Percentiles rank a stretch among this genome's conserved stretches.
phyloP scores from a whole-genome alignment of 1,140 invertebrate genomes.

The Pogonomyrmex barbatus region DNA sequence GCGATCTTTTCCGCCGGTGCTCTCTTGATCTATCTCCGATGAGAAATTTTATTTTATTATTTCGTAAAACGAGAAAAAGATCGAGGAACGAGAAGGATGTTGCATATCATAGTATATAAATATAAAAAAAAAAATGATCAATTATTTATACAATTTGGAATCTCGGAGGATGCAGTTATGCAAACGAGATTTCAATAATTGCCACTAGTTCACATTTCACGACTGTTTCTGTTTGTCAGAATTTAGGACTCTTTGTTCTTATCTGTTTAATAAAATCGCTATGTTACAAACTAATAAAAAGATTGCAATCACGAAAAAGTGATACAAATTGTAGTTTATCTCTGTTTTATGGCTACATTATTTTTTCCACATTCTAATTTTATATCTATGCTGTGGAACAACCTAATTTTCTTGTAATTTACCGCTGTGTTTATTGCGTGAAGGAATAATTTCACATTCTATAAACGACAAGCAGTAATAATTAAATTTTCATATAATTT shows the following conservation, averaged over 20 bases:
- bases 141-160: background rate
- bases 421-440: background rate
- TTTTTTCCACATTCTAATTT: slow-evolving; percentile 56
- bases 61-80: background rate
- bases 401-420: slow-evolving; percentile 50
- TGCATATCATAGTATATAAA: no score
- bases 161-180: background rate
- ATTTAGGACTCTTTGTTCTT: background rate
- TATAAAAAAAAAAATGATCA: background rate
- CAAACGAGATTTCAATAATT: slow-evolving; percentile 1
- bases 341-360: background rate
- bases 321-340: background rate
- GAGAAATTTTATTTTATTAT: background rate
- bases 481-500: slow-evolving; percentile 17
- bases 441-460: slow-evolving; percentile 29
- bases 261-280: background rate
- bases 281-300: background rate
- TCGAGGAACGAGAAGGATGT: background rate
- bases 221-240: background rate
- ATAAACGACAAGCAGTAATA: background rate
- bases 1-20: background rate
- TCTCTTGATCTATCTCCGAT: background rate
- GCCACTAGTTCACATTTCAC: background rate
- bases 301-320: background rate
- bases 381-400: slow-evolving; percentile 23